Evolutionary conservation across 1,140 invertebrate genomes (phyloP).

Genomic region (Drosophila nikananu): DNA sequence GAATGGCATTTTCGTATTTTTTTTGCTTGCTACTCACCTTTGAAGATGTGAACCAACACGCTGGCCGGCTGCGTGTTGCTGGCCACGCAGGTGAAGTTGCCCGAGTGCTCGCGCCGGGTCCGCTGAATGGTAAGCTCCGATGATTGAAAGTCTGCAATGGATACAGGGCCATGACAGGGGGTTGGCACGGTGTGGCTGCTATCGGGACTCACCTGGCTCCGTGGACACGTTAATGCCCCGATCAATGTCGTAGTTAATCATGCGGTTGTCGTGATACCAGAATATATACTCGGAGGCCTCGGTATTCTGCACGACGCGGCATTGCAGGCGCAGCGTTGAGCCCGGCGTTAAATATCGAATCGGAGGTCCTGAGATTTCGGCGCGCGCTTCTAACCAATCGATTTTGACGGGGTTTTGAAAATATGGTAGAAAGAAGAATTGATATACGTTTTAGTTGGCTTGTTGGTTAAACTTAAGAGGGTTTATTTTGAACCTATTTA

Average conservation of each 20-base stretch:
- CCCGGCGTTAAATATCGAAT: slow-evolving; percentile 95
- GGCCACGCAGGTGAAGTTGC: slow-evolving; percentile 95
- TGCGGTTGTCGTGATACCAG: slow-evolving; percentile 95
- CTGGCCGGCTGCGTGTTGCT: slow-evolving; percentile 94
- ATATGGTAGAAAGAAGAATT: slow-evolving; percentile 12
- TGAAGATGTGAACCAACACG: slow-evolving; percentile 94
- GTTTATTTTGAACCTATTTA: not conserved
- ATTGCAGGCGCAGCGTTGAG: slow-evolving; percentile 92
- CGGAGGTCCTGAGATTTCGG: slow-evolving; percentile 92
- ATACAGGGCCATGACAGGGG: slow-evolving; percentile 14
- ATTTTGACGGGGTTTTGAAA: slow-evolving; percentile 39
- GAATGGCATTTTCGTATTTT: not conserved
- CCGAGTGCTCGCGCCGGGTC: slow-evolving; percentile 90
- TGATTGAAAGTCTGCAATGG: slow-evolving; percentile 87
- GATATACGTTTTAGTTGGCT: slow-evolving; percentile 23
- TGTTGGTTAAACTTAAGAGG: not conserved
- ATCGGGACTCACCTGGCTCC: slow-evolving; percentile 85
- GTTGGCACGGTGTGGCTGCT: not conserved
- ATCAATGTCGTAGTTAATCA: slow-evolving; percentile 95
- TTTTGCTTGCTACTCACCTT: slow-evolving; percentile 87
- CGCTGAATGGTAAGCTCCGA: slow-evolving; percentile 89
- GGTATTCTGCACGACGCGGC: slow-evolving; percentile 92
- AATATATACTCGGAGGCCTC: slow-evolving; percentile 93
- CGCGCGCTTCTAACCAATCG: slow-evolving; percentile 90
- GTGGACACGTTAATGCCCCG: slow-evolving; percentile 93